phyloP scores from a whole-genome alignment of 1,140 invertebrate species.

The Drepana arcuata region DNA sequence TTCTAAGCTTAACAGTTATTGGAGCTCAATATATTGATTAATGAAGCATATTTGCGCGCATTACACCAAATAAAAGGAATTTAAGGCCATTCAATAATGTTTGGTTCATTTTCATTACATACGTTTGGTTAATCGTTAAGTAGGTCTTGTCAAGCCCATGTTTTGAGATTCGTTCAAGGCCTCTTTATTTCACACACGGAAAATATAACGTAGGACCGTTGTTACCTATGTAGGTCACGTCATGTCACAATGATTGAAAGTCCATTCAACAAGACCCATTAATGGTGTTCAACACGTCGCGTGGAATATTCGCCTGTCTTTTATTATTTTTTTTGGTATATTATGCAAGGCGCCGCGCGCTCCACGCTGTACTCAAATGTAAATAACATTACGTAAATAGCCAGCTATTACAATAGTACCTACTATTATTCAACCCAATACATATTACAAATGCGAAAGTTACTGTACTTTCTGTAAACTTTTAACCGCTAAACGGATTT shows the following conservation, averaged over 20 bases:
- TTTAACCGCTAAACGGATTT: no score
- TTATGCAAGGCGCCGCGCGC: neutral
- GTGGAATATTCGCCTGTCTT: slow-evolving; percentile 2
- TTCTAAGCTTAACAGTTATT: no score
- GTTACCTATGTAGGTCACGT: slow-evolving; percentile 18
- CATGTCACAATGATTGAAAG: slow-evolving; percentile 25
- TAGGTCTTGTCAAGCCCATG: neutral
- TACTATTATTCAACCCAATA: slow-evolving; percentile 53
- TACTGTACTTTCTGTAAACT: no score
- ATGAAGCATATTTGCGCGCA: no score
- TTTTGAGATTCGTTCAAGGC: slow-evolving; percentile 11
- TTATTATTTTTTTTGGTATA: slow-evolving; percentile 12
- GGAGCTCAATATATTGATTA: no score
- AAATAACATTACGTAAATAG: slow-evolving; percentile 11
- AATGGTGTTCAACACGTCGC: no score
- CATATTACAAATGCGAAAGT: no score
- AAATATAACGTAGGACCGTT: slow-evolving; percentile 6
- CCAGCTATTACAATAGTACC: slow-evolving; percentile 21
- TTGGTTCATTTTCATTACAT: no score
- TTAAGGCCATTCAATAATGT: no score
- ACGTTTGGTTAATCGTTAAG: no score
- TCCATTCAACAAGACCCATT: slow-evolving; percentile 15
- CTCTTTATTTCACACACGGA: slow-evolving; percentile 7
- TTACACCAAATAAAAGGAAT: no score
- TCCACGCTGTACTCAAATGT: neutral